Evolutionary conservation across 2,797 vertebrate species (phyloP).

Genomic region (Thunnus albacares): DNA sequence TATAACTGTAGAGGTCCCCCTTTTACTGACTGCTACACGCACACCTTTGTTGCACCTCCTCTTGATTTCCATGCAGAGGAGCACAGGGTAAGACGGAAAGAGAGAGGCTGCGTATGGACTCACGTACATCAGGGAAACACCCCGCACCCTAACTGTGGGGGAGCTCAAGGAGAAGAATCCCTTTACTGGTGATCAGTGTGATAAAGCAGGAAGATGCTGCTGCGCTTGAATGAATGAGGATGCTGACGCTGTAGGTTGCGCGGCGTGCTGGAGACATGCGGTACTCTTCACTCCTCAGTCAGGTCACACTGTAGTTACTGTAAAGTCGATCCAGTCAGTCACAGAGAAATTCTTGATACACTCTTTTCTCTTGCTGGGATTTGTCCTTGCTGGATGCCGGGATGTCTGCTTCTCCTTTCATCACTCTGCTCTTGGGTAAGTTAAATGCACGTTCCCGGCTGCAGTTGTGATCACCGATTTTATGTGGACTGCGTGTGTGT

Average conservation of each 20-base stretch:
- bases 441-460: constrained; percentile 23
- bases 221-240: constrained; percentile 32
- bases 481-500: background rate
- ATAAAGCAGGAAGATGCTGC: constrained; percentile 17
- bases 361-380: constrained; percentile 52
- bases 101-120: constrained; percentile 37
- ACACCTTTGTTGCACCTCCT: constrained; percentile 59
- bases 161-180: constrained; percentile 57
- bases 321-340: constrained; percentile 47
- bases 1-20: constrained; percentile 78
- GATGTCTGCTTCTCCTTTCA: constrained; percentile 65
- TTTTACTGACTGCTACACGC: constrained; percentile 48
- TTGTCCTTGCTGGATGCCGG: constrained; percentile 51
- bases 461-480: constrained; percentile 1
- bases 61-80: constrained; percentile 42
- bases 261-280: constrained; percentile 47
- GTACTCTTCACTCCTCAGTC: constrained; percentile 20
- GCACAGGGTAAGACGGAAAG: constrained; percentile 16
- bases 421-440: constrained; percentile 74
- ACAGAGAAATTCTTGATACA: constrained; percentile 23
- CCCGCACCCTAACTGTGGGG: constrained; percentile 48
- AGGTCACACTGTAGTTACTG: constrained; percentile 54
- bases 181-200: constrained; percentile 11
- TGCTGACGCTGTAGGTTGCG: constrained; percentile 30
- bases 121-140: constrained; percentile 27